Percentiles rank a stretch among this genome's conserved stretches.
These are phyloP conservation scores for Balanococcus diminutus DNA, from an alignment of 2,888 invertebrate genomes.

Conservation along the genomic window DNA sequence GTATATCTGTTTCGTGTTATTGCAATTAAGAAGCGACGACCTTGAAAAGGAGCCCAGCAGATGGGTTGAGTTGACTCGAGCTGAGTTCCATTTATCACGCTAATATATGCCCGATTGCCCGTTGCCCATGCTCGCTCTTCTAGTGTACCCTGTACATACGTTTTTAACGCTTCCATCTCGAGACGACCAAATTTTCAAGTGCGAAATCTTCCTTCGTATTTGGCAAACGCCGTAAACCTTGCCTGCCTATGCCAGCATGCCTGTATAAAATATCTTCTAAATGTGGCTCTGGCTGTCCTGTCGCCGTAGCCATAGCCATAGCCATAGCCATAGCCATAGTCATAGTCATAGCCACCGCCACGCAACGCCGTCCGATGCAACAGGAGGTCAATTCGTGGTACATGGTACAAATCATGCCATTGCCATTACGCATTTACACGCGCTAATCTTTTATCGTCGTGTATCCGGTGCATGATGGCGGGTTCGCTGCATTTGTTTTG, in stretches of 20 bases:
- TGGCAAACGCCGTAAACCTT: neutral
- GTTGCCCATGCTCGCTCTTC: neutral
- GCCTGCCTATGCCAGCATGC: neutral
- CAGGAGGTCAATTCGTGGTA: neutral
- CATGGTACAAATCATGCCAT: neutral
- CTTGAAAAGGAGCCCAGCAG: conserved; percentile 50
- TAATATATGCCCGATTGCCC: too few species aligned
- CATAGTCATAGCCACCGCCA: too few species aligned
- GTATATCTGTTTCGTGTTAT: neutral
- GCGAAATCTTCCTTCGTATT: neutral
- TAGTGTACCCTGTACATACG: neutral
- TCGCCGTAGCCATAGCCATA: too few species aligned
- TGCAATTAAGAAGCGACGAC: conserved; percentile 45
- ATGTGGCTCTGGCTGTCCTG: too few species aligned
- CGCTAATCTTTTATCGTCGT: neutral
- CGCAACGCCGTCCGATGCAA: too few species aligned
- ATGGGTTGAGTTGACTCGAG: too few species aligned
- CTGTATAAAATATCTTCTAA: too few species aligned
- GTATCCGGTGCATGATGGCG: neutral
- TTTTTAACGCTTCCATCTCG: neutral
- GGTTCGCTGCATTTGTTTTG: neutral
- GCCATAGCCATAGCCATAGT: too few species aligned
- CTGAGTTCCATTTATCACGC: conserved; percentile 3
- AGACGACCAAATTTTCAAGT: neutral
- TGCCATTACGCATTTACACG: neutral